Evolutionary conservation across 1,140 invertebrate species (phyloP), one percentile per base, ranked within the genome.

Genomic region (Mamestra configurata): DNA sequence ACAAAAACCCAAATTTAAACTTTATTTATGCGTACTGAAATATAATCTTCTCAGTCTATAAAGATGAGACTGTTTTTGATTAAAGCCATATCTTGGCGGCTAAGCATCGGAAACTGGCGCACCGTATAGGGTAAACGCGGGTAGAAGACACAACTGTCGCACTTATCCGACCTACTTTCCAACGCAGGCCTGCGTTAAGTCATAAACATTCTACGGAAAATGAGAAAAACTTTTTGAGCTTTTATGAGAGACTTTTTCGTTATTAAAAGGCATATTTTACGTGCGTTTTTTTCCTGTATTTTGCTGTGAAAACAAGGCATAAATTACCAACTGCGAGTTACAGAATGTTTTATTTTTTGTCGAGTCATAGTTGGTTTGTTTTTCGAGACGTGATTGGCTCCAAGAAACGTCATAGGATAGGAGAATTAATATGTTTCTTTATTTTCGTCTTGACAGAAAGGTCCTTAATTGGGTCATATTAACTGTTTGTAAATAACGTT

Each of bases 121-220:
- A 64, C 87, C 91, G 77, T 92, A 79, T 92, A 92, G 84, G 91
- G 90, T 85, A 86, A 81, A 82, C 15, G 40, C 40, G 40, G 40
- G 40, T 43, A 43, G 5, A 31, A 86, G 86, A 77, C 83, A 84
- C 82, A 84, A 84, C 82, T 84, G 86, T 88, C 86, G 81, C 82
- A 70, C 79, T 80, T 84, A 86, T 85, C 85, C 89, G 88, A 91
- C 92, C 91, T 84, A 92, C 92, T 93, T 93, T 92, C 91, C 83
- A 86, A 79, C 80, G 51, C 6, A 27, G n/a, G 37, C 13, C 35
- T 20, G 73, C 31, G 35, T 55, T 35, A 77, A 77, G 73, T 55
- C 35, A 77, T 51, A 77, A 77, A 77, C 73, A 27, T 22, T 61
- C 11, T 27, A 43, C 51, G 22, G 70, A 37, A 57, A 75, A 75